Percentiles rank a stretch among this genome's conserved stretches.
phyloP scores from a whole-genome alignment of 1,140 invertebrate genomes.

The Musca domestica region DNA sequence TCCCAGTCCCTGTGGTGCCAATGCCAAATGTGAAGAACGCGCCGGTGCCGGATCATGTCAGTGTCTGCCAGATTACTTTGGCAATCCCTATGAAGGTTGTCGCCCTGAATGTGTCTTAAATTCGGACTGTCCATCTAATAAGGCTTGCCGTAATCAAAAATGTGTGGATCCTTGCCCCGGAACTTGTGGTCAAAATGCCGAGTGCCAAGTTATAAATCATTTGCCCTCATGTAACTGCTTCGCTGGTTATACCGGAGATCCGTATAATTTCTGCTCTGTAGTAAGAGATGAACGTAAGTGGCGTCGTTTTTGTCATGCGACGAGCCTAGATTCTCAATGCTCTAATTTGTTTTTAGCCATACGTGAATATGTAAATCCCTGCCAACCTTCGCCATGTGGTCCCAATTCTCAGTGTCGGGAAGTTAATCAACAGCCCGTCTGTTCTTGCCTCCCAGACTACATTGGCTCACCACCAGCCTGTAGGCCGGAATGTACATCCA shows the following conservation, averaged over 20 bases:
- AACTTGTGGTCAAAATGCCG: slow-evolving; percentile 69
- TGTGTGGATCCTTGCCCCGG: slow-evolving; percentile 76
- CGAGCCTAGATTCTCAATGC: background rate
- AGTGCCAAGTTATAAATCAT: slow-evolving; percentile 71
- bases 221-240: slow-evolving; percentile 71
- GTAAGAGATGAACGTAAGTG: slow-evolving; percentile 63
- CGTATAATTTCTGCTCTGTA: slow-evolving; percentile 58
- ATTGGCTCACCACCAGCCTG: slow-evolving; percentile 74
- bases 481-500: slow-evolving; percentile 70
- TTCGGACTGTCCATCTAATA: slow-evolving; percentile 68
- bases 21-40: slow-evolving; percentile 72
- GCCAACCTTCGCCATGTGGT: slow-evolving; percentile 72
- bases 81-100: slow-evolving; percentile 71
- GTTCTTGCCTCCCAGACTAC: slow-evolving; percentile 70
- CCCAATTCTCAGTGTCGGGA: slow-evolving; percentile 64
- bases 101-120: slow-evolving; percentile 74
- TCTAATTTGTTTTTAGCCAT: slow-evolving; percentile 34
- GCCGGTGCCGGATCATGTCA: slow-evolving; percentile 66
- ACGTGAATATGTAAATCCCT: slow-evolving; percentile 59
- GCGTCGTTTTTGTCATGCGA: slow-evolving; percentile 19
- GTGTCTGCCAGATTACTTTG: slow-evolving; percentile 70
- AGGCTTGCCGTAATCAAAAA: slow-evolving; percentile 74
- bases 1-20: slow-evolving; percentile 67
- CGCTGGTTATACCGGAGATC: slow-evolving; percentile 69
- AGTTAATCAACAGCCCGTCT: slow-evolving; percentile 66